A percentile compares a stretch with the other conserved stretches of the same genome.
These are phyloP conservation scores for Eueides isabella DNA, from an alignment of 1,140 invertebrate species.

Conservation along the genomic window DNA sequence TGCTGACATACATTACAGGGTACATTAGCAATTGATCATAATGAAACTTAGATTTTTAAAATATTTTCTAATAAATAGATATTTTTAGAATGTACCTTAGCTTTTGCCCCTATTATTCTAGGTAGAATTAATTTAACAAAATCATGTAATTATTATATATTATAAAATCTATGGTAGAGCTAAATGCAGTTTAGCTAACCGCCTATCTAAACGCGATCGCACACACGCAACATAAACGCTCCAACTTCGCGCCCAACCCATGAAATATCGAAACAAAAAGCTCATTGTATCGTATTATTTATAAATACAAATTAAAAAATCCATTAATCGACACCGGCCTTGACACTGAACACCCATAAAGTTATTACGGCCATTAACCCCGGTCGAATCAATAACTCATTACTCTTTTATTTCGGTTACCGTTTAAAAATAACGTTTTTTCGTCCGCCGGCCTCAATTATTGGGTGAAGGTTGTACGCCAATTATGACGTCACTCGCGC, in stretches of 20 bases:
- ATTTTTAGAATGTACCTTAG: no score
- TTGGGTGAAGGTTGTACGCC: constrained; percentile 65
- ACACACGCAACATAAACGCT: background rate
- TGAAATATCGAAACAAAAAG: background rate
- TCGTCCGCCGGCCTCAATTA: constrained; percentile 60
- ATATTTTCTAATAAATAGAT: no score
- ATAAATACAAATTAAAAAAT: constrained; percentile 44
- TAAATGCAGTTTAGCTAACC: constrained; percentile 3
- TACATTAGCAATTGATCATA: no score
- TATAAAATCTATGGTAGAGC: background rate
- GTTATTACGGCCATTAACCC: constrained; percentile 59
- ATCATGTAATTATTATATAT: no score
- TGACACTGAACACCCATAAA: constrained; percentile 56
- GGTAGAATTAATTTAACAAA: no score
- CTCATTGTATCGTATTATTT: constrained; percentile 21
- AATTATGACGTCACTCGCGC: constrained; percentile 61
- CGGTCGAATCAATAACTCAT: constrained; percentile 66
- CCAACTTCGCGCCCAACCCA: background rate
- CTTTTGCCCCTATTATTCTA: no score
- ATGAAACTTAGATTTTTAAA: no score
- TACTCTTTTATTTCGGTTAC: constrained; percentile 69
- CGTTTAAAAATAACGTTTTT: constrained; percentile 68
- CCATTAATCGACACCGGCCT: constrained; percentile 49
- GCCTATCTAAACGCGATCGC: background rate
- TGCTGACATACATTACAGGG: no score